These are phyloP conservation scores for Ctenosaura bakeri DNA, from an alignment of 2,797 vertebrate genomes.

Conservation along the genomic window DNA sequence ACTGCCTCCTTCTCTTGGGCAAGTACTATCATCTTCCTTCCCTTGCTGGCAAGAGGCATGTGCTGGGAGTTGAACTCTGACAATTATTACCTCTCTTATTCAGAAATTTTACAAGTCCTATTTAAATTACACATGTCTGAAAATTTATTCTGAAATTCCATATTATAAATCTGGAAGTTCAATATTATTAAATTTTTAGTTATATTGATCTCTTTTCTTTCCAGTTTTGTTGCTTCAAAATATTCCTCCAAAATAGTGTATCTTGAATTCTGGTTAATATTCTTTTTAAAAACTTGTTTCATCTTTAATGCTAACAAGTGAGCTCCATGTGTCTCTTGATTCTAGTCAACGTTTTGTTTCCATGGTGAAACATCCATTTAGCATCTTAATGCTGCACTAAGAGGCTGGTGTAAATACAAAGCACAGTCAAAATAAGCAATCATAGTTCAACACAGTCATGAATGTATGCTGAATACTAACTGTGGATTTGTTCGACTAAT, in stretches of 20 bases:
- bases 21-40: no score
- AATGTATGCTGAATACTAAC: neutral
- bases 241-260: neutral
- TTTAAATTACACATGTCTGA: neutral
- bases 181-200: no score
- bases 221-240: neutral
- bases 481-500: neutral
- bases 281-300: neutral
- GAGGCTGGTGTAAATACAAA: slow-evolving; percentile 9
- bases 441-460: neutral
- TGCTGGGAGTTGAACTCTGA: no score
- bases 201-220: no score
- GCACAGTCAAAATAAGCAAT: neutral
- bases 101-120: neutral
- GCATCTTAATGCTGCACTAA: neutral
- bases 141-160: neutral
- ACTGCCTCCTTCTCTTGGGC: no score
- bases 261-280: slow-evolving; percentile 5
- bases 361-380: neutral
- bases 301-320: slow-evolving; percentile 1
- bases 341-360: slow-evolving; percentile 27
- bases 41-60: no score
- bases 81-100: neutral
- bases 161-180: neutral
- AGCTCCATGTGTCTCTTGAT: slow-evolving; percentile 17